A percentile compares a stretch with the other conserved stretches of the same genome.
These are phyloP conservation scores for Atethmia centrago DNA, from an alignment of 2,888 invertebrate species.

Conservation along the genomic window DNA sequence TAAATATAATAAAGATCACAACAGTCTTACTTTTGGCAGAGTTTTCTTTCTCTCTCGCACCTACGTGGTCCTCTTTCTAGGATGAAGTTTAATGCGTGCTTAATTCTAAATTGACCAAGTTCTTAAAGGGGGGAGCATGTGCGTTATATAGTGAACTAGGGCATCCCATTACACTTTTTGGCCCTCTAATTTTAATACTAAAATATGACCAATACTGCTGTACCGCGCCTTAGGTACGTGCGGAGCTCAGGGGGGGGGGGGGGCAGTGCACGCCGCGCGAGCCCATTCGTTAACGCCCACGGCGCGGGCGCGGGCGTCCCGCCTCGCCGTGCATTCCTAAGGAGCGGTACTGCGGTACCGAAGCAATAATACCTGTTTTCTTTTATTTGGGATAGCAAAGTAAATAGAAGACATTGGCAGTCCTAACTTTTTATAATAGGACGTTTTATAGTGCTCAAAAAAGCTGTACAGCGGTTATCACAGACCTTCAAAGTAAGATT, in stretches of 20 bases:
- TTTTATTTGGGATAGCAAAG: neutral
- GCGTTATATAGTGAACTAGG: neutral
- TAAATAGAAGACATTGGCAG: neutral
- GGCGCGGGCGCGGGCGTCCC: no score
- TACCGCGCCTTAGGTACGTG: no score
- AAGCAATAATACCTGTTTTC: neutral
- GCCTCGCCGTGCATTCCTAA: no score
- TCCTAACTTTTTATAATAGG: neutral
- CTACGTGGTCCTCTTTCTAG: conserved; percentile 7
- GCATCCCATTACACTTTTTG: conserved; percentile 6
- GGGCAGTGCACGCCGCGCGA: no score
- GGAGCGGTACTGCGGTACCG: no score
- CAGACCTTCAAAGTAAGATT: neutral
- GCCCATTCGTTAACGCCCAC: no score
- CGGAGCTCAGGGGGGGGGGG: no score
- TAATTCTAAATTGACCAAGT: conserved; percentile 13
- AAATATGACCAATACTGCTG: no score
- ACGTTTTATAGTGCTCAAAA: neutral
- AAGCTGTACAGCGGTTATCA: neutral
- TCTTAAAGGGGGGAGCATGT: conserved; percentile 4
- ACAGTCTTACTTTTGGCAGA: conserved; percentile 52
- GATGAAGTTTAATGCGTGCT: neutral
- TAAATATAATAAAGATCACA: conserved; percentile 22
- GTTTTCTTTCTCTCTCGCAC: conserved; percentile 24
- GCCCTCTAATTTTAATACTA: neutral